phyloP scores from a whole-genome alignment of 2,888 invertebrate genomes.

The Homarus gammarus region DNA sequence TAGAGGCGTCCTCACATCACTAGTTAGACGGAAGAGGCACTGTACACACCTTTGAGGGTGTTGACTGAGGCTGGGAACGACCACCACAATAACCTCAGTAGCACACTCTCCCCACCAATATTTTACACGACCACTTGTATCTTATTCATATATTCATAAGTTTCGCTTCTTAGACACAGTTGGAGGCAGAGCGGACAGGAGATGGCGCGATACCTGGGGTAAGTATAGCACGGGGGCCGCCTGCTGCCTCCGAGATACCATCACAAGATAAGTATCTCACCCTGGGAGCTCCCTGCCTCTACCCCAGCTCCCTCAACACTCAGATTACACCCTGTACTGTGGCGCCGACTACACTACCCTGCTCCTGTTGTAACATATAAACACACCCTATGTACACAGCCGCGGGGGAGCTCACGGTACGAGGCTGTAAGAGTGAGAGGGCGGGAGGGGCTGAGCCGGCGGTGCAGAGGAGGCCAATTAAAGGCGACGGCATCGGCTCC shows the following conservation, averaged over 20 bases:
- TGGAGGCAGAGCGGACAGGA: not conserved
- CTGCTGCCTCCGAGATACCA: not conserved
- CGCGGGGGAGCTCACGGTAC: not conserved
- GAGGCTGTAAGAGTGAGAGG: no score
- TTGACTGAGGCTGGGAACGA: not conserved
- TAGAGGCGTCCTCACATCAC: no score
- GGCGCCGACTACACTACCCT: no score
- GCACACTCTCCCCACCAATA: not conserved
- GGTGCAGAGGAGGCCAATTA: not conserved
- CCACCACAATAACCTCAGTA: not conserved
- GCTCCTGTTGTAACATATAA: not conserved
- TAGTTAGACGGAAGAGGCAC: no score
- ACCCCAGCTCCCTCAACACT: not conserved
- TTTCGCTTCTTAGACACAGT: slow-evolving; percentile 2
- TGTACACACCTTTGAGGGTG: no score
- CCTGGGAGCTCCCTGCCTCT: not conserved
- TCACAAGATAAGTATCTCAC: not conserved
- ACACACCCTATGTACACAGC: not conserved
- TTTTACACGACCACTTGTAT: not conserved
- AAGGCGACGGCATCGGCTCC: not conserved
- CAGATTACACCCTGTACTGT: not conserved
- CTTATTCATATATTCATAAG: slow-evolving; percentile 12
- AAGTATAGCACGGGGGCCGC: not conserved
- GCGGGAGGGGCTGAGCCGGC: not conserved
- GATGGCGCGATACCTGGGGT: not conserved